Evolutionary conservation across 1,140 invertebrate species (phyloP).

Genomic region (Diorhabda sublineata): DNA sequence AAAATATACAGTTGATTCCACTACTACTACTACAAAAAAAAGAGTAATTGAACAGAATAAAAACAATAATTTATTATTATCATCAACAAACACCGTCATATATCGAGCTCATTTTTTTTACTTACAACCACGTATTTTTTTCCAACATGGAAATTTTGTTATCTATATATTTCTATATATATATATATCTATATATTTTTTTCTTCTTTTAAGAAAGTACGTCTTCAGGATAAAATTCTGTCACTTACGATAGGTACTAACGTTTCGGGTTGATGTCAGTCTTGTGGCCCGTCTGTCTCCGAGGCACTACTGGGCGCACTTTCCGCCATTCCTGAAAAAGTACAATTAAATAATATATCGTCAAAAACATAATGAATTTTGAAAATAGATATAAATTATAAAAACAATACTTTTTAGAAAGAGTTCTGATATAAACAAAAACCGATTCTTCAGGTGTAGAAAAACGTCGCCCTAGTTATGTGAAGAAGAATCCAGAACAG

Average conservation of each 20-base stretch:
- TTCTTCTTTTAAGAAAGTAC: constrained; percentile 15
- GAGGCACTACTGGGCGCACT: constrained; percentile 38
- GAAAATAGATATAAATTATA: too few species aligned
- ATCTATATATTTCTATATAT: not conserved
- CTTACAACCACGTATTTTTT: constrained; percentile 40
- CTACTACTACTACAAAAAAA: constrained; percentile 21
- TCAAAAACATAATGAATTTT: too few species aligned
- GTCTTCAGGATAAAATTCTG: constrained; percentile 41
- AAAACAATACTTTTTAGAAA: too few species aligned
- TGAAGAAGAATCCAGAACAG: too few species aligned
- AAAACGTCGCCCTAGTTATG: too few species aligned
- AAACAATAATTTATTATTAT: constrained; percentile 32
- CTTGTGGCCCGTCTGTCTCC: constrained; percentile 44
- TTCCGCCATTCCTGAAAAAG: not conserved
- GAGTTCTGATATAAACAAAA: too few species aligned
- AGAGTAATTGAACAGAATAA: not conserved
- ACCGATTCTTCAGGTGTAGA: too few species aligned
- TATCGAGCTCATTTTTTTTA: constrained; percentile 34
- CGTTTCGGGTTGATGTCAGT: constrained; percentile 40
- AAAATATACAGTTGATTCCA: not conserved
- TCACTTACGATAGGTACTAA: constrained; percentile 38
- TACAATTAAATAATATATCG: not conserved
- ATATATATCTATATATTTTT: not conserved
- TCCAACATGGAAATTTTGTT: constrained; percentile 21
- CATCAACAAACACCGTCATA: constrained; percentile 47